Base-by-base conservation (phyloP, 2,113 vertebrate species). In the Crocuta crocuta region DNA sequence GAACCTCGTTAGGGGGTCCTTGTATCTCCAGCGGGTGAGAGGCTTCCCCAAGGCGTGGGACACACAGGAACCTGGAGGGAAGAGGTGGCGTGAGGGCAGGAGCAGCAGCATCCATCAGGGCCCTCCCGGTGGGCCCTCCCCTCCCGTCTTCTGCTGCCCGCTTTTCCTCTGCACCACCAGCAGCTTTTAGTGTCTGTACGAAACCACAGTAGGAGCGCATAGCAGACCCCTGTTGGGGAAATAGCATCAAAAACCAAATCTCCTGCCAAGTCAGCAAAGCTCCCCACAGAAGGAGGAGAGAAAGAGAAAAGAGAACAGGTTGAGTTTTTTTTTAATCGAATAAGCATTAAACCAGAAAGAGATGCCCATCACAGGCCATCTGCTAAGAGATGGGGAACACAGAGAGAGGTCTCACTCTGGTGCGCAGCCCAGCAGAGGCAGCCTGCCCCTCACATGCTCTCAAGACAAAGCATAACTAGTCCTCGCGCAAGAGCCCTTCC, bases 41-140 rank as follows among this genome's bases (percentile, higher is more conserved):
- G 43, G 43, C 45, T 63, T 39, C 66, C 35, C 50, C 17, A 8
- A 23, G 55, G 31, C 2, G 1, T 15, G 33, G 53, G 48, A 2
- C 58, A 26, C 4, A 17, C 28, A n/a, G 35, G 23, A 4, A 61
- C 39, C 28, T 5, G 24, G 15, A 35, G 6, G 73, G 31, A 23
- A 73, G 35, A 23, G 35, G 48, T 33, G 16, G 15, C 31, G 2
- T 8, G 1, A 28, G 17, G 66, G 43, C 13, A 78, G 84, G 83
- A 5, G 4, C 45, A 15, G 17, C 7, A 17, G n/a, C n/a, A 28
- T 23, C 80, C 61, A 5, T 23, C 4, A 8, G 31, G 53, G 31
- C 3, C 80, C 39, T 24, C 5, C 26, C 0, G 1, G 15, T 24
- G 19, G 35, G 26, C 21, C 13, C 63, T 66, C 1, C 1, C 23